These are phyloP conservation scores for Prionailurus bengalensis DNA, from an alignment of 2,113 vertebrate genomes.

Conservation along the genomic window DNA sequence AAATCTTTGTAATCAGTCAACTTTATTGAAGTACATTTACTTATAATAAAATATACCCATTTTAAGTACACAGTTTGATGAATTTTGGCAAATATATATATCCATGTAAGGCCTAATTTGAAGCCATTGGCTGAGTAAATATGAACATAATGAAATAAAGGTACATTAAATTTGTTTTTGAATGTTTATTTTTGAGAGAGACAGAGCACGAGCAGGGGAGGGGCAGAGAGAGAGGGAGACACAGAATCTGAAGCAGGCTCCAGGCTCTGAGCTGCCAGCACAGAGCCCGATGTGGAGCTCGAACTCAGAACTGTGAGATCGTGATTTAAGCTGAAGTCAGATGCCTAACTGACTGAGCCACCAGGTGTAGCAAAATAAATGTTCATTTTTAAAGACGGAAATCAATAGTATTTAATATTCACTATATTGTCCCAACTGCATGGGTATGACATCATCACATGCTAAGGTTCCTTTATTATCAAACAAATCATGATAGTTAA, in stretches of 20 bases:
- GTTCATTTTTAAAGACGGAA: not conserved
- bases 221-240: too few relatives aligned
- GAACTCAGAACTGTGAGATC: too few relatives aligned
- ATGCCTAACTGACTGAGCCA: too few relatives aligned
- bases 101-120: not conserved
- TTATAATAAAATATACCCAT: not conserved
- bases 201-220: too few relatives aligned
- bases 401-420: not conserved
- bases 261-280: too few relatives aligned
- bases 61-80: not conserved
- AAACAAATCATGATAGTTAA: not conserved
- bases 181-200: too few relatives aligned
- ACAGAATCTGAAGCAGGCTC: too few relatives aligned
- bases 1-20: not conserved
- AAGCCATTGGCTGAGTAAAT: not conserved
- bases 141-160: not conserved
- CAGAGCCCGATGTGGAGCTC: too few relatives aligned
- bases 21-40: not conserved
- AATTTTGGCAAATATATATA: conserved; percentile 3
- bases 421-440: not conserved
- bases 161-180: not conserved
- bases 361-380: too few relatives aligned
- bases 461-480: not conserved
- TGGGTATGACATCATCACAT: not conserved
- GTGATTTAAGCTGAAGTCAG: too few relatives aligned